phyloP scores from a whole-genome alignment of 2,888 invertebrate genomes.

The Eupithecia tripunctaria region DNA sequence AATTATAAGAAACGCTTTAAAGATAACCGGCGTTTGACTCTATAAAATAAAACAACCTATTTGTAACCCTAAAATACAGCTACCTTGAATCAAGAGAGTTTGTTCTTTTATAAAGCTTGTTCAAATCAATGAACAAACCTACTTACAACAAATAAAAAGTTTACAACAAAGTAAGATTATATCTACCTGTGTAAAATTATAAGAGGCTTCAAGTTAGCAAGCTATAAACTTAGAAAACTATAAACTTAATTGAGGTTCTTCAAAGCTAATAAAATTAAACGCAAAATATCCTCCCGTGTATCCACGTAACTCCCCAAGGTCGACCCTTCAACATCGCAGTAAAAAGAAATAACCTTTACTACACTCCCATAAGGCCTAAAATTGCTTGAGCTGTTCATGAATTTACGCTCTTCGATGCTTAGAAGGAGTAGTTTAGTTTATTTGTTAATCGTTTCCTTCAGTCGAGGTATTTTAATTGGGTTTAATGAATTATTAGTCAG shows the following conservation, averaged over 20 bases:
- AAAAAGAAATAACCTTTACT: slow-evolving; percentile 23
- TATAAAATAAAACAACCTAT: too few relatives aligned
- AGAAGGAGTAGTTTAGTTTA: slow-evolving; percentile 8
- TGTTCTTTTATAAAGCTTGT: too few relatives aligned
- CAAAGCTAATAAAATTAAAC: slow-evolving; percentile 3
- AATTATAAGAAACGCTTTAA: too few relatives aligned
- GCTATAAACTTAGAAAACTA: slow-evolving; percentile 4
- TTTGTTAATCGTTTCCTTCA: slow-evolving; percentile 18
- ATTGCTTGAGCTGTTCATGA: background rate
- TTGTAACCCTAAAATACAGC: too few relatives aligned
- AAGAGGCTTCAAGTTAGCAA: background rate
- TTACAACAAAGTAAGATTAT: background rate
- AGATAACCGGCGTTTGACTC: too few relatives aligned
- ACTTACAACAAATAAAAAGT: too few relatives aligned
- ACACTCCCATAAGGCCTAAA: background rate
- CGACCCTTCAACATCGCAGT: slow-evolving; percentile 17
- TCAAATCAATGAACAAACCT: too few relatives aligned
- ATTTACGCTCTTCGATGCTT: background rate
- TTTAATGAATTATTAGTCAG: slow-evolving; percentile 12
- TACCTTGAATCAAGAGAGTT: too few relatives aligned
- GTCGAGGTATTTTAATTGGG: slow-evolving; percentile 26
- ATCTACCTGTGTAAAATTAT: background rate
- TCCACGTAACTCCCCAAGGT: slow-evolving; percentile 24
- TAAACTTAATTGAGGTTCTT: slow-evolving; percentile 8
- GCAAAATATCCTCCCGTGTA: slow-evolving; percentile 12